Evolutionary conservation across 2,113 vertebrate genomes (phyloP).

Genomic region (Cinclus mexicanus): DNA sequence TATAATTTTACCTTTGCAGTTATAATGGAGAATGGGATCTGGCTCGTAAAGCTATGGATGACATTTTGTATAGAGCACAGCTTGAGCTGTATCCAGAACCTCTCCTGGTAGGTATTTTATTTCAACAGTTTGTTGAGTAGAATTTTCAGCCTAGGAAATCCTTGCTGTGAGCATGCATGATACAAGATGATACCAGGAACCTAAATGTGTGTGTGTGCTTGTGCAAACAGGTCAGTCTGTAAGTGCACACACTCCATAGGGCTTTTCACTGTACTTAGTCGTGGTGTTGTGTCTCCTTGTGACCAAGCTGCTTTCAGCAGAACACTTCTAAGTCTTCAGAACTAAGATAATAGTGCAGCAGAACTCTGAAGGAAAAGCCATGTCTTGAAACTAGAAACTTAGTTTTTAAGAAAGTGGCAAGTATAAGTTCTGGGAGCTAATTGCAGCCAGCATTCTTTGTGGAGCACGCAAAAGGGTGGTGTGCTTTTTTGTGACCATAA

Average conservation of each 20-base stretch:
- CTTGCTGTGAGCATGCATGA: not conserved
- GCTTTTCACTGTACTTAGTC: not conserved
- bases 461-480: not conserved
- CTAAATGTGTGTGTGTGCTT: not conserved
- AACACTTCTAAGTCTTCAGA: not conserved
- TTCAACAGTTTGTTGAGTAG: not conserved
- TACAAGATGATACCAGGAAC: not conserved
- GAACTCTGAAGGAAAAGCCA: not conserved
- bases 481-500: not conserved
- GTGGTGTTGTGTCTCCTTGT: not conserved
- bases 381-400: not conserved
- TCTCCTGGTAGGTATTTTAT: slow-evolving; percentile 85
- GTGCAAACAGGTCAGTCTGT: not conserved
- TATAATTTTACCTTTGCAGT: slow-evolving; percentile 72
- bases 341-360: not conserved
- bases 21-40: slow-evolving; percentile 95
- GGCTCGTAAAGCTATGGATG: slow-evolving; percentile 94
- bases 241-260: rapidly evolving
- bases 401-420: not conserved
- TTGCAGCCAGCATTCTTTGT: not conserved
- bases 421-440: not conserved
- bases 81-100: slow-evolving; percentile 95
- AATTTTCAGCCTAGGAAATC: not conserved
- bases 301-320: not conserved
- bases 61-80: slow-evolving; percentile 93